A percentile compares a stretch with the other conserved stretches of the same genome.
Conservation (phyloP, 2,113 vertebrate genomes). For the Orycteropus afer region DNA sequence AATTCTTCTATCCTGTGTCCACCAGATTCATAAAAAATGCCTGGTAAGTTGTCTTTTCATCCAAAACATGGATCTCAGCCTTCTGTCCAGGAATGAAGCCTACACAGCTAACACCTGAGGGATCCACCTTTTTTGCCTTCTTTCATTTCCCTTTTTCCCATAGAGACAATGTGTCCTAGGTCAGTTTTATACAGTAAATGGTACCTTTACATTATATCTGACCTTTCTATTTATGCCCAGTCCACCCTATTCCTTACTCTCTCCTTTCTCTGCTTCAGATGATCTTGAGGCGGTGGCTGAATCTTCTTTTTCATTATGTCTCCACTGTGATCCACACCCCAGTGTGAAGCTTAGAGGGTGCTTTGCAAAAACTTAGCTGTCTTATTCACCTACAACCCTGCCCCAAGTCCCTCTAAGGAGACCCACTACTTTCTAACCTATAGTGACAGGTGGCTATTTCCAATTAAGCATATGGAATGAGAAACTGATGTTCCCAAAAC, state of each 20-base stretch:
- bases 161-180: not conserved
- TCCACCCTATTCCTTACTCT: not conserved
- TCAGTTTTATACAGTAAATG: not conserved
- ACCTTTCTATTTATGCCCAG: not conserved
- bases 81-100: not conserved
- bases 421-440: not conserved
- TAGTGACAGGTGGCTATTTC: not conserved
- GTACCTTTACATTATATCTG: not conserved
- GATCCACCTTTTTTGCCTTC: not conserved
- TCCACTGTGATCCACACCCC: not conserved
- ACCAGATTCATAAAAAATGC: not conserved
- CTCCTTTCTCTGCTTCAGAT: not conserved
- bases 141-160: not conserved
- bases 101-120: not conserved
- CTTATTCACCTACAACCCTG: not conserved
- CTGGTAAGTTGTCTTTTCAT: not conserved
- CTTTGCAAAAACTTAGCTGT: not conserved
- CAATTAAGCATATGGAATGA: not conserved
- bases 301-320: not conserved
- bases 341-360: not conserved
- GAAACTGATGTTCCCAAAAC: not conserved
- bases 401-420: not conserved
- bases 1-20: not conserved
- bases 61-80: not conserved
- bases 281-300: not conserved